Evolutionary conservation across 2,113 vertebrate genomes (phyloP), one percentile per base, ranked within the genome.

Genomic region (Pelodiscus sinensis): DNA sequence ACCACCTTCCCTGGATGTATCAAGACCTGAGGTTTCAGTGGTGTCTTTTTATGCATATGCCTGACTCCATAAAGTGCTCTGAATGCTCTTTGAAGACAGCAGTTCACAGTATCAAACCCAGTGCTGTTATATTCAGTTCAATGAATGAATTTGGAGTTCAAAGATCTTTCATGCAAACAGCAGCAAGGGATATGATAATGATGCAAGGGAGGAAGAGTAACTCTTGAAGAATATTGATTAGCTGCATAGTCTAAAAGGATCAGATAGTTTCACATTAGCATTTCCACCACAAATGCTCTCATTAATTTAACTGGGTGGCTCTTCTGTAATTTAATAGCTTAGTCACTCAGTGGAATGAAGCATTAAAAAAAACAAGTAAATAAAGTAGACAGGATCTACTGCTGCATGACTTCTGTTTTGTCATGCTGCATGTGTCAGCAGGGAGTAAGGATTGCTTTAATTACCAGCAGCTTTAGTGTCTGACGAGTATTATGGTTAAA

Each of bases 391-490:
- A 65, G 84, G 68, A 85, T 93, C 86, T 71, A 78, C 92, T 93
- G 81, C 95, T 93, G 93, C 84, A 0, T 81, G 82, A 65, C 82
- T 52, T 86, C 88, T 94, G 55, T 60, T 97, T 90, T 96, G 89
- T 96, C 91, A 94, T 4, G 16, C 80, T 86, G 57, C 62, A 3
- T 35, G 29, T 92, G 96, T 91, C 97, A 96, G 57, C 51, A 92
- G 93, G 90, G 95, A 97, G 86, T 6, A 15, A 94, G 90, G 92
- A 89, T 92, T 95, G 90, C 56, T 97, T 97, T 97, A 97, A 98
- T 97, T 97, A 96, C 92, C 68, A 90, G 71, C 87, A 60, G 94
- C 89, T 93, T 96, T 94, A 96, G 94, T 97, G 94, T 95, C 85
- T 85, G 89, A 95, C 92, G 88, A 85, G 90, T 96, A 94, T 94